Evolutionary conservation across 2,888 invertebrate species (phyloP).

Genomic region (Baronia brevicornis): DNA sequence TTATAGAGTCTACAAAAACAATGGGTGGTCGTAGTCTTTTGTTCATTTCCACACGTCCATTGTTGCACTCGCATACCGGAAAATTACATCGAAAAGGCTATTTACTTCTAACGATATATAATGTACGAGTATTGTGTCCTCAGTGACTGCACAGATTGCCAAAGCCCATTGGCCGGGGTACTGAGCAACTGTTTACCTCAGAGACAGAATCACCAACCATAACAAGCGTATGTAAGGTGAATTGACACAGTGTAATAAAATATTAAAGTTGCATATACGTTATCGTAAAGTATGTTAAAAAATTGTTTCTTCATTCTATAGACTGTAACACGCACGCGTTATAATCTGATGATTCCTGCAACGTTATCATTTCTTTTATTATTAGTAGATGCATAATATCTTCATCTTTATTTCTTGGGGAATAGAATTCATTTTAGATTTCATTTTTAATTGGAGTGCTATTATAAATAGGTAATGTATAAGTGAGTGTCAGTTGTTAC

Average conservation of each 20-base stretch:
- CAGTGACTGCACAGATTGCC: conserved; percentile 17
- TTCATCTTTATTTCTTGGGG: conserved; percentile 6
- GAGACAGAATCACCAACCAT: conserved; percentile 49
- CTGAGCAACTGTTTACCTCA: conserved; percentile 28
- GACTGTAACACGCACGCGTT: conserved; percentile 20
- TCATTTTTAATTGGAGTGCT: conserved; percentile 19
- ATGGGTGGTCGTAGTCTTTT: conserved; percentile 37
- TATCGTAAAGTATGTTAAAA: conserved; percentile 13
- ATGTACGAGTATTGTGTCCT: conserved; percentile 24
- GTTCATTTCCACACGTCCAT: conserved; percentile 53
- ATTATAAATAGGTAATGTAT: conserved; percentile 29
- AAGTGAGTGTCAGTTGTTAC: conserved; percentile 60
- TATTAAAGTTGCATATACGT: conserved; percentile 12
- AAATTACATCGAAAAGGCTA: conserved; percentile 55
- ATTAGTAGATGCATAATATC: neutral
- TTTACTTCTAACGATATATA: conserved; percentile 26
- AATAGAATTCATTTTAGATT: conserved; percentile 13
- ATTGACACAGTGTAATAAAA: conserved; percentile 20
- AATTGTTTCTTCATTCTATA: conserved; percentile 20
- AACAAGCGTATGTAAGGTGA: conserved; percentile 32
- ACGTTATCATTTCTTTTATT: neutral
- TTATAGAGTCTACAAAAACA: conserved; percentile 20
- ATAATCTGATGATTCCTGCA: conserved; percentile 14
- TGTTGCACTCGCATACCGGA: conserved; percentile 59
- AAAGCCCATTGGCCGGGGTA: conserved; percentile 28